Evolutionary conservation across 2,113 vertebrate genomes (phyloP).

Genomic region (Myotis davidii): DNA sequence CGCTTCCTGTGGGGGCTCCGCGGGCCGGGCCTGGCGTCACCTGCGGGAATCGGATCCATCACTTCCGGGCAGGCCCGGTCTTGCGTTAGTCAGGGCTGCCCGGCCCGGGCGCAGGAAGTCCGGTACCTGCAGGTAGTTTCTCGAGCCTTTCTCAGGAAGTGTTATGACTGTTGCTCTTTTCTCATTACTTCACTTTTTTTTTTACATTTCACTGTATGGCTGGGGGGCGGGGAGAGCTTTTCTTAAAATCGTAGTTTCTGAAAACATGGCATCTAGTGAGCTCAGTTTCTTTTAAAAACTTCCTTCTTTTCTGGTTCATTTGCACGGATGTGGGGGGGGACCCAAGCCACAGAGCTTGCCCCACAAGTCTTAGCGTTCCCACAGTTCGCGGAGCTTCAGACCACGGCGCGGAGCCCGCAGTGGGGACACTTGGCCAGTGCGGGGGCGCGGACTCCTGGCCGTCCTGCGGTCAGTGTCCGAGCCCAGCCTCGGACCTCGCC

Average conservation of each 20-base stretch:
- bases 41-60: conserved; percentile 38
- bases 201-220: not conserved
- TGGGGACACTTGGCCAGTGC: not conserved
- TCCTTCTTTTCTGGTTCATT: not conserved
- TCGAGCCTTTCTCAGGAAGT: conserved; percentile 66
- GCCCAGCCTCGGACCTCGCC: not conserved
- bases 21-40: not conserved
- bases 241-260: conserved; percentile 73
- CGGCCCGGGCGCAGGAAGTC: conserved; percentile 53
- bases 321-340: not conserved
- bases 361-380: not conserved
- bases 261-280: conserved; percentile 1
- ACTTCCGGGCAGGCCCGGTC: not conserved
- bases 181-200: conserved; percentile 16
- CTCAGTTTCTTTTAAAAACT: conserved; percentile 48
- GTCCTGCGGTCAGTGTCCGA: rapidly evolving
- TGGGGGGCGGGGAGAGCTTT: not conserved
- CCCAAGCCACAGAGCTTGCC: not conserved
- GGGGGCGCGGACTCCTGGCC: rapidly evolving
- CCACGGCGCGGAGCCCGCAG: rapidly evolving
- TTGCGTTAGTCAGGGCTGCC: conserved; percentile 43
- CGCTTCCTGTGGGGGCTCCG: not conserved
- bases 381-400: not conserved
- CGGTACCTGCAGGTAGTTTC: not conserved
- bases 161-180: conserved; percentile 35